Evolutionary conservation across 2,888 invertebrate species (phyloP).

Genomic region (Mactromeris polynyma): DNA sequence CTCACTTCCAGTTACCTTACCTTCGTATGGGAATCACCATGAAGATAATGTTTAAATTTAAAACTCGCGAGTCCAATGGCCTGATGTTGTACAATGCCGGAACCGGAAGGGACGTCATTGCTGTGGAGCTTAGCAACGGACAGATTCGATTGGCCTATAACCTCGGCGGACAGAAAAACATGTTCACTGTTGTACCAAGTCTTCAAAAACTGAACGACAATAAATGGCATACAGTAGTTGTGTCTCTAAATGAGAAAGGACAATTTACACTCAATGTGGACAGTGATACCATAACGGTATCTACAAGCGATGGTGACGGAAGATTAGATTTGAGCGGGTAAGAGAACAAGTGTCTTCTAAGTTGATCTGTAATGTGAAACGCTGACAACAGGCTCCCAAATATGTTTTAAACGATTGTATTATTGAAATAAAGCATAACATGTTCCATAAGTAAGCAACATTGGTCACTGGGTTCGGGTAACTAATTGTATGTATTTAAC

Average conservation of each 20-base stretch:
- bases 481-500: too few relatives aligned
- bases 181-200: conserved; percentile 56
- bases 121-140: conserved; percentile 83
- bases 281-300: conserved; percentile 63
- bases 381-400: too few relatives aligned
- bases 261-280: conserved; percentile 77
- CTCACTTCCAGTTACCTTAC: conserved; percentile 72
- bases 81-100: conserved; percentile 81
- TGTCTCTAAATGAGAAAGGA: conserved; percentile 66
- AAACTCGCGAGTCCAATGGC: conserved; percentile 80
- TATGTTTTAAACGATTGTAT: too few relatives aligned
- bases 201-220: conserved; percentile 77
- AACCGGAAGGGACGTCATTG: conserved; percentile 77
- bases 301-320: conserved; percentile 68
- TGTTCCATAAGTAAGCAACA: too few relatives aligned
- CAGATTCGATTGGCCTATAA: conserved; percentile 80
- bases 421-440: too few relatives aligned
- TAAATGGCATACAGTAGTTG: conserved; percentile 81
- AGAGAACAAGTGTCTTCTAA: neutral
- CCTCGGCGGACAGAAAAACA: conserved; percentile 76
- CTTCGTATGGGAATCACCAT: conserved; percentile 68
- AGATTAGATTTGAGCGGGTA: conserved; percentile 69
- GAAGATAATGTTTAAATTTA: conserved; percentile 81
- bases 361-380: too few relatives aligned
- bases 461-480: too few relatives aligned